A percentile compares a stretch with the other conserved stretches of the same genome.
phyloP scores from a whole-genome alignment of 2,888 invertebrate species.

The Coelinius sp. region DNA sequence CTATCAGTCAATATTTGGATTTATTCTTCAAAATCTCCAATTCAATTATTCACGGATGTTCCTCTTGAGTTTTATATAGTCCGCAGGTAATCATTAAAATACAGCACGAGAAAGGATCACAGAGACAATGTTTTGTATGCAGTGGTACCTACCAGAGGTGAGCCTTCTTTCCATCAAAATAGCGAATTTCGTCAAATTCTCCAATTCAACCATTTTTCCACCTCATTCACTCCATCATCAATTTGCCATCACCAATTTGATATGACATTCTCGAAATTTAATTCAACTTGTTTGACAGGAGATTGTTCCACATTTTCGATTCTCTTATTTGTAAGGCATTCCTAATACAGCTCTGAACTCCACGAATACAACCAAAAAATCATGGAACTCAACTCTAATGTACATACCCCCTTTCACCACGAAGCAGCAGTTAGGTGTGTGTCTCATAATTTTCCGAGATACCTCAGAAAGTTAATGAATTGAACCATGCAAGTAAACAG shows the following conservation, averaged over 20 bases:
- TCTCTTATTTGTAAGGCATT: constrained; percentile 45
- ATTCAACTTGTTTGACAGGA: constrained; percentile 52
- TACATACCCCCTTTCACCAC: background rate
- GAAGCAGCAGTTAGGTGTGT: background rate
- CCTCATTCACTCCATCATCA: background rate
- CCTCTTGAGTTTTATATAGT: background rate
- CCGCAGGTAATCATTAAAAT: too few species aligned
- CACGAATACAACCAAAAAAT: background rate
- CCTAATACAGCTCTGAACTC: background rate
- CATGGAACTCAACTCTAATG: background rate
- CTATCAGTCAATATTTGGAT: too few species aligned
- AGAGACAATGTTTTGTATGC: too few species aligned
- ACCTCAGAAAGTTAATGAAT: background rate
- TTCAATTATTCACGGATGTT: too few species aligned
- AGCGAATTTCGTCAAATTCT: constrained; percentile 25
- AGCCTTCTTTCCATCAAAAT: too few species aligned
- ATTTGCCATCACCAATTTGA: background rate
- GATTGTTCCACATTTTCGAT: constrained; percentile 26
- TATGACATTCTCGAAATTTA: constrained; percentile 45
- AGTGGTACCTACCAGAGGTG: too few species aligned
- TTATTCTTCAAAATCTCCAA: too few species aligned
- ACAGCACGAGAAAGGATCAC: too few species aligned
- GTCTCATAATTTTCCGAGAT: background rate
- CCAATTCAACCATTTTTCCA: constrained; percentile 21
- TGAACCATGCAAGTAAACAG: background rate